Conservation (phyloP, 2,797 vertebrate species). For the Falco novaeseelandiae region DNA sequence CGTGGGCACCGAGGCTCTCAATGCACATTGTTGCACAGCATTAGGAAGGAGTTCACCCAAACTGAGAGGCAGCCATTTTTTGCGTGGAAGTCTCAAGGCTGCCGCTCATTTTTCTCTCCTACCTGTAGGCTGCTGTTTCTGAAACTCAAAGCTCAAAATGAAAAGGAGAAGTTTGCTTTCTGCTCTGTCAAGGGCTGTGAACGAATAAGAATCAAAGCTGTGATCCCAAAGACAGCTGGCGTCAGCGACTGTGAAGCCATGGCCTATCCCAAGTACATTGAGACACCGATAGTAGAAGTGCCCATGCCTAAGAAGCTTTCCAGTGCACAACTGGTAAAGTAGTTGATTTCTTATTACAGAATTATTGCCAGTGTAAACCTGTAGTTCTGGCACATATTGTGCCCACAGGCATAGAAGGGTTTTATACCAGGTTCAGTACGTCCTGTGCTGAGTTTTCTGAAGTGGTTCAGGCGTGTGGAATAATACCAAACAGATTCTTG, state of each 20-base stretch:
- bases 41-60: background rate
- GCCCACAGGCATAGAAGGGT: background rate
- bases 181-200: conserved; percentile 94
- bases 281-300: conserved; percentile 87
- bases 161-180: conserved; percentile 89
- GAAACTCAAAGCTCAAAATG: conserved; percentile 87
- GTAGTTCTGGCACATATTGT: background rate
- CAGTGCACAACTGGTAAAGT: conserved; percentile 80
- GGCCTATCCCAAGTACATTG: conserved; percentile 87
- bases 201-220: conserved; percentile 89
- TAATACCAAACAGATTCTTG: background rate
- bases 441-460: background rate
- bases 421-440: background rate
- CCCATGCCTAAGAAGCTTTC: conserved; percentile 90
- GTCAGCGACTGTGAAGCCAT: conserved; percentile 86
- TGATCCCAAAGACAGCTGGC: conserved; percentile 82
- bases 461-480: background rate
- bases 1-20: fast-evolving
- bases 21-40: background rate
- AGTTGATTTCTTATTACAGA: background rate
- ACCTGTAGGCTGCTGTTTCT: conserved; percentile 88
- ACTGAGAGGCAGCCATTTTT: background rate
- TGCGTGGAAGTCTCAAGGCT: background rate
- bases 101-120: background rate
- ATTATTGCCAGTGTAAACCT: background rate